phyloP scores from a whole-genome alignment of 2,888 invertebrate species.

The Ochropleura leucogaster region DNA sequence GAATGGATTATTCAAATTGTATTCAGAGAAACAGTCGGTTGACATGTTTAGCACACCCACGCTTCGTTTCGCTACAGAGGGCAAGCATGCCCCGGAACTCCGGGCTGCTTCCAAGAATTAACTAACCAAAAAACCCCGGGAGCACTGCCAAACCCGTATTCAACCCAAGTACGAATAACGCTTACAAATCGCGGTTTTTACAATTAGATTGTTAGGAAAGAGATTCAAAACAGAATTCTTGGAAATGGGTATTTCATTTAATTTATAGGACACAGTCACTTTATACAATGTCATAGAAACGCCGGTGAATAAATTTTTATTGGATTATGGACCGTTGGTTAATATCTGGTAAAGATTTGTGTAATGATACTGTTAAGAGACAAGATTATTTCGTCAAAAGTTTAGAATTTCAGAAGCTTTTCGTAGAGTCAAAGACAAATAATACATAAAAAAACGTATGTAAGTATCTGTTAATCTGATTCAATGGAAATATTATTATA shows the following conservation, averaged over 20 bases:
- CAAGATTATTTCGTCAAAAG: too few relatives aligned
- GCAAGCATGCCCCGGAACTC: not conserved
- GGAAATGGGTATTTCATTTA: not conserved
- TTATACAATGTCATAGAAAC: too few relatives aligned
- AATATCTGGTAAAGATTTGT: too few relatives aligned
- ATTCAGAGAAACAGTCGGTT: not conserved
- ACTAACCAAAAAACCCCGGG: not conserved
- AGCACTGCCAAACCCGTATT: not conserved
- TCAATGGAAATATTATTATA: too few relatives aligned
- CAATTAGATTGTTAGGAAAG: not conserved
- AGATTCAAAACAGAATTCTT: not conserved
- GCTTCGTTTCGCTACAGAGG: not conserved
- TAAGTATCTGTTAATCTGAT: too few relatives aligned
- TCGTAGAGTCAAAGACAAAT: too few relatives aligned
- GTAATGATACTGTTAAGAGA: too few relatives aligned
- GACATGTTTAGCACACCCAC: not conserved
- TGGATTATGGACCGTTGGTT: too few relatives aligned
- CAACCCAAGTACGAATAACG: not conserved
- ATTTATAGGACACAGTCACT: too few relatives aligned
- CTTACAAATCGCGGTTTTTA: not conserved
- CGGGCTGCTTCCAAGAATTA: not conserved
- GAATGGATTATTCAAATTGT: not conserved
- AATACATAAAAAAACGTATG: too few relatives aligned
- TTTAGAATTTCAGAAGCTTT: too few relatives aligned
- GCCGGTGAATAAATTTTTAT: too few relatives aligned